Evolutionary conservation across 2,113 vertebrate species (phyloP).

Genomic region (Hydropotes inermis): DNA sequence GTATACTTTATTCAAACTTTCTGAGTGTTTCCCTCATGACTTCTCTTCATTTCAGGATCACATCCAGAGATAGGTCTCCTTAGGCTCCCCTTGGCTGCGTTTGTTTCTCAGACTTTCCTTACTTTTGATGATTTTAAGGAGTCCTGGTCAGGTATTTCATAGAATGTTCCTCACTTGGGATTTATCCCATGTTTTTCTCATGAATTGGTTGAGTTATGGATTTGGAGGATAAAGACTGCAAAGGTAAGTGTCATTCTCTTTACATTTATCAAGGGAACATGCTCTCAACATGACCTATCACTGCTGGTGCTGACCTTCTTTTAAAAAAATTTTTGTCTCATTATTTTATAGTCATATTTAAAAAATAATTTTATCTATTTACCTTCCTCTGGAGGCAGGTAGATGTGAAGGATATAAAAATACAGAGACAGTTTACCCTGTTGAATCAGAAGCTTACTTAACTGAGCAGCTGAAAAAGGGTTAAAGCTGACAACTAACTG

Average conservation of each 20-base stretch:
- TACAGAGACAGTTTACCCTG: neutral
- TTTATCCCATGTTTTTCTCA: neutral
- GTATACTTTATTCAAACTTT: neutral
- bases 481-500: neutral
- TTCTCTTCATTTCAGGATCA: neutral
- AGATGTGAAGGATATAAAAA: neutral
- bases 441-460: conserved; percentile 1
- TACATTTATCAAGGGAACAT: neutral
- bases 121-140: neutral
- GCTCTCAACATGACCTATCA: neutral
- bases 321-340: neutral
- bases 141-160: neutral
- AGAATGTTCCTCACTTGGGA: neutral
- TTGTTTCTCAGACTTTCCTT: neutral
- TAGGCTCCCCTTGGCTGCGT: neutral
- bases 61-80: neutral
- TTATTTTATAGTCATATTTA: neutral
- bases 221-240: neutral
- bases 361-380: neutral
- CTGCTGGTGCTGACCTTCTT: neutral
- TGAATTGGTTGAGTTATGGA: neutral
- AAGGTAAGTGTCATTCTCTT: neutral
- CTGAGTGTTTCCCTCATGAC: neutral
- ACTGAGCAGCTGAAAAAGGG: neutral
- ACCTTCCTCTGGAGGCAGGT: neutral